Evolutionary conservation across 2,888 invertebrate species (phyloP), one percentile per base, ranked within the genome.

Genomic region (Nowickia ferox): DNA sequence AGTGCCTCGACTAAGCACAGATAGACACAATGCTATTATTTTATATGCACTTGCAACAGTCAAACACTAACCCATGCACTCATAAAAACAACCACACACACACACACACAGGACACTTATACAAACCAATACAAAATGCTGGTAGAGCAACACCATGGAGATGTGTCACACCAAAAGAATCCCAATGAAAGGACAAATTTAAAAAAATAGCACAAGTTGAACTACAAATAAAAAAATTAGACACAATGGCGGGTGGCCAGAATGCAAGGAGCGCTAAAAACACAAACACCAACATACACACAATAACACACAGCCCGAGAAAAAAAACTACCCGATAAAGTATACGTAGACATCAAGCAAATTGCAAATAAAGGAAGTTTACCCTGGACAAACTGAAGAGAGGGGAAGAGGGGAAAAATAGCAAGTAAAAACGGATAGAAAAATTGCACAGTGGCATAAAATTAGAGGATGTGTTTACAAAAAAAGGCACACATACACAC

Each of bases 361-460:
- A 83, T 86, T 86, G 86, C 86, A 86, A 83, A 86, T 86, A 83
- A 86, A 86, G 86, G 83, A 86, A 86, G 83, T 83, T 83, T 86
- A 48, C 72, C 9, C 51, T 71, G 72, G 53, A 74, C 77, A 81
- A 75, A 82, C 81, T 75, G 42, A 11, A 71, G 38, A 15, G 65
- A n/a, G 30, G 11, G 57, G n/a, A n/a, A 38, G 42, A 61, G 59
- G 10, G 38, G 53, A 59, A 61, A 44, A 42, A 69, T 13, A 75
- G 51, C n/a, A 75, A 68, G 57, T 5, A 55, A 53, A 69, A 69
- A 55, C 22, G 46, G 63, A 77, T 68, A 65, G 69, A 71, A 72
- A 82, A 79, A 83, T 71, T 76, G 79, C 86, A 83, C 79, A 77
- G 79, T 66, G 68, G 86, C 83, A 80, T 83, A 72, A 86, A 86